A percentile compares a stretch with the other conserved stretches of the same genome.
These are phyloP conservation scores for Erebia palarica DNA, from an alignment of 2,888 invertebrate species.

Conservation along the genomic window DNA sequence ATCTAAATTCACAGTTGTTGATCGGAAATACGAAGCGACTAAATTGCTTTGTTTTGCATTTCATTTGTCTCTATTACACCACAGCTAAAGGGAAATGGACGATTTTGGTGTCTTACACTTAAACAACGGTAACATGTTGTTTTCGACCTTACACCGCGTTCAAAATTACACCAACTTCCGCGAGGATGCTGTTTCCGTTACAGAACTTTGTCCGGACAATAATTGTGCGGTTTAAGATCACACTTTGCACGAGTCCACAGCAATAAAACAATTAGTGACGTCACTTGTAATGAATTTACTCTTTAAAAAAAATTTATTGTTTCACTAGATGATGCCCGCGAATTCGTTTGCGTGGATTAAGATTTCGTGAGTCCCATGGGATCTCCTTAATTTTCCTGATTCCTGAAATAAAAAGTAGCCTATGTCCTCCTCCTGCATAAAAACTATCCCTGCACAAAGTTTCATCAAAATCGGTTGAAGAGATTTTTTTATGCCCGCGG, in stretches of 20 bases:
- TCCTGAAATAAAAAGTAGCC: too few species aligned
- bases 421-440: too few species aligned
- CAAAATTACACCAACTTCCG: slow-evolving; percentile 32
- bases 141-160: slow-evolving; percentile 27
- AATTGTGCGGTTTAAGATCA: slow-evolving; percentile 11
- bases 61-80: slow-evolving; percentile 31
- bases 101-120: slow-evolving; percentile 31
- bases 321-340: too few species aligned
- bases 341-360: too few species aligned
- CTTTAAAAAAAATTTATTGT: too few species aligned
- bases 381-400: too few species aligned
- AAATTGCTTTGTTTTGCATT: background rate
- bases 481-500: too few species aligned
- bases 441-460: too few species aligned
- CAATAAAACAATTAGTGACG: background rate
- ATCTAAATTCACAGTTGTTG: background rate
- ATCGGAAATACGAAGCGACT: background rate
- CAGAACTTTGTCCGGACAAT: slow-evolving; percentile 10
- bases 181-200: slow-evolving; percentile 23
- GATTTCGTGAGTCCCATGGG: too few species aligned
- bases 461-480: too few species aligned
- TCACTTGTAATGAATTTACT: too few species aligned
- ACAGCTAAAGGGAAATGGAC: slow-evolving; percentile 32
- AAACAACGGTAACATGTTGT: slow-evolving; percentile 30
- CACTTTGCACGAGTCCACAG: background rate